Evolutionary conservation across 2,888 invertebrate species (phyloP), one percentile per base, ranked within the genome.

Genomic region (Drosophila picticornis): DNA sequence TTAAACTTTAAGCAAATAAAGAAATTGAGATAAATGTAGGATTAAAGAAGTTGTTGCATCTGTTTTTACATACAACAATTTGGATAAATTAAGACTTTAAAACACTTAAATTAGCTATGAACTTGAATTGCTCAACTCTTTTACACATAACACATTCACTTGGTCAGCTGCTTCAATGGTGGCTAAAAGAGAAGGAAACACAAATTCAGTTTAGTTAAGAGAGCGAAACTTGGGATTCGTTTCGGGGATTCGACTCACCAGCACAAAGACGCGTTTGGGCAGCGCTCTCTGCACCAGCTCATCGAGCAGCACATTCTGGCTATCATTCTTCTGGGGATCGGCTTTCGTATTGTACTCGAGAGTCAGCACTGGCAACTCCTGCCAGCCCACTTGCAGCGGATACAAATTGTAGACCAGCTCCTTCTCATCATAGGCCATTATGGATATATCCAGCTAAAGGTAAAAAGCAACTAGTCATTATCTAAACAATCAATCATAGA

Each of bases 241-340:
- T 25, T 10, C 2, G 16, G 32, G 7, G 2, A 1, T 4, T 40
- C 13, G 16, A 13, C 89, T 90, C 72, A 93, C 93, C 91, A 93
- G 89, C 58, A 93, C 93, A 82, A 93, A 93, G 53, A 93, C 93
- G 70, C 91, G 92, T 66, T 93, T 93, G 58, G 93, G 93, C 88
- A 93, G 91, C 32, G 93, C 92, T 59, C 93, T 91, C 72, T 93
- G 92, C 48, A 93, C 93, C 75, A 93, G 81, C 75, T 93, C 92
- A 46, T 88, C 88, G 59, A 93, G 90, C 70, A 91, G 83, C 67
- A 79, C 85, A 75, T 91, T 92, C 75, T 92, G 91, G 74, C 88
- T 81, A 61, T 93, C 92, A 65, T 92, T 92, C 75, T 91, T 91
- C 46, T 90, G 90, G 4, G 92, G 92, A 88, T 93, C 92, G 13